A percentile compares a stretch with the other conserved stretches of the same genome.
Evolutionary conservation across 2,888 invertebrate species (phyloP).

Genomic region (Malthinus flaveolus): DNA sequence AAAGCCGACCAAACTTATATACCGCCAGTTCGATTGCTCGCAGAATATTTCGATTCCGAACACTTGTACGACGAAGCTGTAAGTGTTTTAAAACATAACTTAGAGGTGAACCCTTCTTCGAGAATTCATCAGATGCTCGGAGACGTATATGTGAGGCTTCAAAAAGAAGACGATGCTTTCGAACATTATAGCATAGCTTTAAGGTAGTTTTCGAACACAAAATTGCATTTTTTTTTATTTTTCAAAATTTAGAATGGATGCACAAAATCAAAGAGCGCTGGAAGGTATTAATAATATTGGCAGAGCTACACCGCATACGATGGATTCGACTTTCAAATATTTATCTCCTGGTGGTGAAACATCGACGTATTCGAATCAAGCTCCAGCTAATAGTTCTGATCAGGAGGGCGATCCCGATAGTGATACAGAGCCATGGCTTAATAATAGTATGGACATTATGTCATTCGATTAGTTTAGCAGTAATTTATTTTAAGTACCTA

Average conservation of each 20-base stretch:
- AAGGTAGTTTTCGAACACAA: conserved; percentile 53
- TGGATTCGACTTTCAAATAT: conserved; percentile 57
- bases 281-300: conserved; percentile 69
- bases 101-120: conserved; percentile 63
- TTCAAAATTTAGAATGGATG: conserved; percentile 60
- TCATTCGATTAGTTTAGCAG: conserved; percentile 25
- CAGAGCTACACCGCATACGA: conserved; percentile 50
- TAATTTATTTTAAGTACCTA: no score
- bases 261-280: conserved; percentile 63
- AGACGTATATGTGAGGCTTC: conserved; percentile 63
- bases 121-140: conserved; percentile 68
- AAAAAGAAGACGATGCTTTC: conserved; percentile 69
- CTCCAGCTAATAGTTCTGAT: conserved; percentile 51
- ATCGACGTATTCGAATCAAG: conserved; percentile 56
- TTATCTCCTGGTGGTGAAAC: conserved; percentile 58
- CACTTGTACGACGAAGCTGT: conserved; percentile 69
- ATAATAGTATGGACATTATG: conserved; percentile 36
- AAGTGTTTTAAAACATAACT: conserved; percentile 67
- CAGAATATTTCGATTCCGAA: conserved; percentile 70
- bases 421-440: conserved; percentile 52
- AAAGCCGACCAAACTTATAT: conserved; percentile 71
- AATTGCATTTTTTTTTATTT: neutral
- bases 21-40: conserved; percentile 73
- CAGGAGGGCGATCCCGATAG: conserved; percentile 49
- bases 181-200: conserved; percentile 69